Percentiles rank a stretch among this genome's conserved stretches.
phyloP scores from a whole-genome alignment of 2,113 vertebrate genomes.

The Hiodon tergisus region DNA sequence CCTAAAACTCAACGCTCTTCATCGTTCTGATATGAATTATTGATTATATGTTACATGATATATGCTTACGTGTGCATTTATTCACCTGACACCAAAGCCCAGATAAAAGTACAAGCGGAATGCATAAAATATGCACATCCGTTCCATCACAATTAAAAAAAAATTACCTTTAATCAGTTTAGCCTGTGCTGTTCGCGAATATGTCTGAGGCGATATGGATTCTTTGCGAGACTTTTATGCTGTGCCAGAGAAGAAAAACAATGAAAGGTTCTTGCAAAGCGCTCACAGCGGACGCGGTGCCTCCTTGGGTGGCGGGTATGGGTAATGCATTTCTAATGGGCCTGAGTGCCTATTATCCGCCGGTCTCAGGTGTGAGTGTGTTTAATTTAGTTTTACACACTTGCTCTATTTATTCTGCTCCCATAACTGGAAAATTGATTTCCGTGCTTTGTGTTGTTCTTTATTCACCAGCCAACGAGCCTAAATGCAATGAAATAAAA shows the following conservation, averaged over 20 bases:
- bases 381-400: conserved; percentile 59
- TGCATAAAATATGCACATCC: neutral
- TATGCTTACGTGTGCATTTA: too few relatives aligned
- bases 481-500: conserved; percentile 57
- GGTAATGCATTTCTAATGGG: conserved; percentile 41
- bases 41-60: neutral
- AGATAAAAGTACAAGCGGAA: neutral
- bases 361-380: conserved; percentile 48
- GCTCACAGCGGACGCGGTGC: neutral
- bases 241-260: too few relatives aligned
- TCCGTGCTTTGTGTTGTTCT: conserved; percentile 61
- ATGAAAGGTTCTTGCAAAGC: too few relatives aligned
- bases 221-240: neutral
- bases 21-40: neutral
- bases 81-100: neutral
- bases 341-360: conserved; percentile 39
- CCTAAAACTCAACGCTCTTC: neutral
- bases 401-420: conserved; percentile 73
- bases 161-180: neutral
- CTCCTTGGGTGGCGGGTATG: conserved; percentile 30
- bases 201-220: neutral
- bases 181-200: too few relatives aligned
- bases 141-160: neutral
- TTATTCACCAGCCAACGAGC: conserved; percentile 59
- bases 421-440: conserved; percentile 77